phyloP scores from a whole-genome alignment of 2,797 vertebrate species.

The Psittacula echo region DNA sequence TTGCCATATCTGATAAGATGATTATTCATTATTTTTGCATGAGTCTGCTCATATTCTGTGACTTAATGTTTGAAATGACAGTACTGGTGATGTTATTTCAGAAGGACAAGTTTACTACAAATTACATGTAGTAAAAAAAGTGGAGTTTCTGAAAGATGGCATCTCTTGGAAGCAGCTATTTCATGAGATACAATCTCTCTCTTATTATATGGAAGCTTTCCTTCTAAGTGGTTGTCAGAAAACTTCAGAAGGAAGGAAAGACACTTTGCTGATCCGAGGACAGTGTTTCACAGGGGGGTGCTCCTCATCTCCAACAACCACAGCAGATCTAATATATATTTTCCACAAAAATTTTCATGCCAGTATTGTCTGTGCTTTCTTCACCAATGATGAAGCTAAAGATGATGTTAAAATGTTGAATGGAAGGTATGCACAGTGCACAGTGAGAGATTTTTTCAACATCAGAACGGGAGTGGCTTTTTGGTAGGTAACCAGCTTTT shows the following conservation, averaged over 20 bases:
- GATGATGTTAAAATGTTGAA: neutral
- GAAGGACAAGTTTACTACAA: neutral
- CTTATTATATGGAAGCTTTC: neutral
- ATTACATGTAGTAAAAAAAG: neutral
- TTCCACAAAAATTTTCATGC: neutral
- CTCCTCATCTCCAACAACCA: neutral
- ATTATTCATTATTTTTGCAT: neutral
- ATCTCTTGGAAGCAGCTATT: neutral
- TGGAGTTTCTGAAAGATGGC: neutral
- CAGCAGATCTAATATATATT: neutral
- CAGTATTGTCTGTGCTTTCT: neutral
- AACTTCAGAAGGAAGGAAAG: neutral
- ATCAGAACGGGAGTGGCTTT: neutral
- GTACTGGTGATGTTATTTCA: neutral
- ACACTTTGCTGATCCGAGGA: neutral
- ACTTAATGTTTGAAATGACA: neutral
- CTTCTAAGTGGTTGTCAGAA: neutral
- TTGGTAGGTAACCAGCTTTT: neutral
- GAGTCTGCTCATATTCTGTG: neutral
- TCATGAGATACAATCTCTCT: neutral
- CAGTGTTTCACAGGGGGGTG: neutral
- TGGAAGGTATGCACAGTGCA: neutral
- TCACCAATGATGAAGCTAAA: neutral
- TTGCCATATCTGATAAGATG: neutral
- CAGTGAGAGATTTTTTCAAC: neutral